Percentiles rank a stretch among this genome's conserved stretches.
phyloP scores from a whole-genome alignment of 2,888 invertebrate species.

The Dasysyrphus albostriatus region DNA sequence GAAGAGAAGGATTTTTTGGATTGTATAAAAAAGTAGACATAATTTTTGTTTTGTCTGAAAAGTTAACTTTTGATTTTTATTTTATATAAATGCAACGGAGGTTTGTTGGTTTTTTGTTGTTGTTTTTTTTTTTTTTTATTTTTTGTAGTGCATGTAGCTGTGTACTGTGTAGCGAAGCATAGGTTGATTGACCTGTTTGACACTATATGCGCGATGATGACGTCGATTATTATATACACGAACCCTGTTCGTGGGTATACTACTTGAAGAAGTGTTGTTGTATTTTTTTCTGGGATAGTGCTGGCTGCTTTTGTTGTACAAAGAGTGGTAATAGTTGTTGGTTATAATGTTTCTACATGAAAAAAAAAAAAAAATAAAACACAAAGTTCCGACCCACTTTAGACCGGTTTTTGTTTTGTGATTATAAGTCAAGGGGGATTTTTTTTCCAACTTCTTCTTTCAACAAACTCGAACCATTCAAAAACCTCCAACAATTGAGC shows the following conservation, averaged over 20 bases:
- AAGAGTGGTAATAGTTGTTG: constrained; percentile 36
- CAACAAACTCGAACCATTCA: constrained; percentile 37
- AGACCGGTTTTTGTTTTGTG: constrained; percentile 69
- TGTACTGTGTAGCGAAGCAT: constrained; percentile 44
- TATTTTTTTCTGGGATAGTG: constrained; percentile 43
- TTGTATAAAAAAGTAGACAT: not conserved
- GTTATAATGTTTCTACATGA: constrained; percentile 31
- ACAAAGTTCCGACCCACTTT: constrained; percentile 72
- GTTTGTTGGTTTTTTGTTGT: constrained; percentile 11
- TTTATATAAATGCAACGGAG: constrained; percentile 26
- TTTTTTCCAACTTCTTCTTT: constrained; percentile 21
- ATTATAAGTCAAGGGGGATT: constrained; percentile 75
- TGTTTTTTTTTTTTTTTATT: not conserved
- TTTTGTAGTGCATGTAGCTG: not conserved
- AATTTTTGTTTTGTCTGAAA: constrained; percentile 36
- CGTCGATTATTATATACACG: constrained; percentile 63
- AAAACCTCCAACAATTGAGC: constrained; percentile 42
- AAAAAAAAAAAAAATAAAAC: constrained; percentile 23
- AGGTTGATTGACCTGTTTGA: constrained; percentile 75
- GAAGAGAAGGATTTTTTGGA: constrained; percentile 27
- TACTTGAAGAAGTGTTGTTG: constrained; percentile 39
- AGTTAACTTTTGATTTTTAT: constrained; percentile 60
- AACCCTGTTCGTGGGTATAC: constrained; percentile 22
- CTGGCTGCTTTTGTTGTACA: constrained; percentile 44
- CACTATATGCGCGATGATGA: constrained; percentile 56